A percentile compares a stretch with the other conserved stretches of the same genome.
Conservation (phyloP, 1,140 invertebrate species). For the Heliothis subflexa region DNA sequence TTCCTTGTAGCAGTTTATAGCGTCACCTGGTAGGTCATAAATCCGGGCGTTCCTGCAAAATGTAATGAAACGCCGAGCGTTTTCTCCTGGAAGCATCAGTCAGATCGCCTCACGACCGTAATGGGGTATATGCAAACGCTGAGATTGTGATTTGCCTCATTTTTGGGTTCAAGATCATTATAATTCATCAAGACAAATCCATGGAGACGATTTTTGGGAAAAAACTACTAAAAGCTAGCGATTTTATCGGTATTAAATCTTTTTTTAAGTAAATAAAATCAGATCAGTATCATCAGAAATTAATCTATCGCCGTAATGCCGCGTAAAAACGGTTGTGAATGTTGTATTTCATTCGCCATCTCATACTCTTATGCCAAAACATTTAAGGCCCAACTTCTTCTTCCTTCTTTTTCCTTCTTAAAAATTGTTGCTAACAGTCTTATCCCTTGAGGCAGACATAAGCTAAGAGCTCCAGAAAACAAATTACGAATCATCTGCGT, state of each 20-base stretch:
- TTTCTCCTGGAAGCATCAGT: conserved; percentile 79
- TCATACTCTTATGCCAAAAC: too few species aligned
- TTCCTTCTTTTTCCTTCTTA: neutral
- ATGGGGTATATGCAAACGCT: neutral
- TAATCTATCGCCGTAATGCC: too few species aligned
- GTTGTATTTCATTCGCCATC: too few species aligned
- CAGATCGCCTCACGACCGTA: conserved; percentile 51
- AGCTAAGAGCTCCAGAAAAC: conserved; percentile 75
- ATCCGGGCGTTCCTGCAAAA: conserved; percentile 76
- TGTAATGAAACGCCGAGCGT: conserved; percentile 82
- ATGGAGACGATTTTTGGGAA: too few species aligned
- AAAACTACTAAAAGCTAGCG: neutral
- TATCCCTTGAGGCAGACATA: neutral
- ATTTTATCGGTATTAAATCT: too few species aligned
- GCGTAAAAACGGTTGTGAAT: too few species aligned
- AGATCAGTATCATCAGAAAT: too few species aligned
- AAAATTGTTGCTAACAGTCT: neutral
- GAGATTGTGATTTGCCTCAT: neutral
- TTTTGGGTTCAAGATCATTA: too few species aligned
- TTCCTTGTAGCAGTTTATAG: neutral
- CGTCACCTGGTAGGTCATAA: conserved; percentile 54
- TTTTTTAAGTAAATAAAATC: too few species aligned
- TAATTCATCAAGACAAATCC: too few species aligned
- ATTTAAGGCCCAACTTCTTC: too few species aligned
- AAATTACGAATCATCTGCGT: conserved; percentile 84